Evolutionary conservation across 2,113 vertebrate species (phyloP).

Genomic region (Rousettus leschenaultii): DNA sequence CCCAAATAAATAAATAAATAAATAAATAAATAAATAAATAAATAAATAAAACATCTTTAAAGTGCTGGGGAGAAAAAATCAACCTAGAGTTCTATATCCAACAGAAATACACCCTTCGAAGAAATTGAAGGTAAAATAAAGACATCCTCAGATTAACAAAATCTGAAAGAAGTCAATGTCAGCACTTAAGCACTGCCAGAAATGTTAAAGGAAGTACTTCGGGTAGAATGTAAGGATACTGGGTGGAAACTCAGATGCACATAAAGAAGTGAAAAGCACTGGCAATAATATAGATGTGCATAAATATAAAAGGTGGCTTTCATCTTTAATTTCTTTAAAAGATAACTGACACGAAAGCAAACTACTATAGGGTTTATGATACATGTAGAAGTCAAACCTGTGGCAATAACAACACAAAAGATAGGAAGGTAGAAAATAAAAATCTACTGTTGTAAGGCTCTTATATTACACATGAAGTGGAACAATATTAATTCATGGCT

Average conservation of each 20-base stretch:
- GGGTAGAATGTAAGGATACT: neutral
- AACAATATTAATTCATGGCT: neutral
- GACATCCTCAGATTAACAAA: neutral
- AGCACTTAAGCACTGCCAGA: neutral
- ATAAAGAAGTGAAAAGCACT: neutral
- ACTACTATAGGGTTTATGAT: neutral
- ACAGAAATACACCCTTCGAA: neutral
- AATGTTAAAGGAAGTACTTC: neutral
- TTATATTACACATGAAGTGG: constrained; percentile 12
- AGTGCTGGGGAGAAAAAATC: neutral
- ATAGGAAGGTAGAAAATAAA: neutral
- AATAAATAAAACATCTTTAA: neutral
- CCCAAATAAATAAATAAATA: neutral
- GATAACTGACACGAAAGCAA: neutral
- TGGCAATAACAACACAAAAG: neutral
- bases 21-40: too few relatives aligned
- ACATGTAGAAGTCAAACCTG: neutral
- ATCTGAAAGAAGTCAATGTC: neutral
- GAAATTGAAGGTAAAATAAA: neutral
- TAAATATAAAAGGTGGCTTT: neutral
- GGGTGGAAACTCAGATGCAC: neutral
- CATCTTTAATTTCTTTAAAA: constrained; percentile 4
- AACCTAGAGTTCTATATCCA: neutral
- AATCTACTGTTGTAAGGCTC: neutral
- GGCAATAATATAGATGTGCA: neutral